Conservation (phyloP, 2,113 vertebrate genomes). For the Poicephalus gulielmi region DNA sequence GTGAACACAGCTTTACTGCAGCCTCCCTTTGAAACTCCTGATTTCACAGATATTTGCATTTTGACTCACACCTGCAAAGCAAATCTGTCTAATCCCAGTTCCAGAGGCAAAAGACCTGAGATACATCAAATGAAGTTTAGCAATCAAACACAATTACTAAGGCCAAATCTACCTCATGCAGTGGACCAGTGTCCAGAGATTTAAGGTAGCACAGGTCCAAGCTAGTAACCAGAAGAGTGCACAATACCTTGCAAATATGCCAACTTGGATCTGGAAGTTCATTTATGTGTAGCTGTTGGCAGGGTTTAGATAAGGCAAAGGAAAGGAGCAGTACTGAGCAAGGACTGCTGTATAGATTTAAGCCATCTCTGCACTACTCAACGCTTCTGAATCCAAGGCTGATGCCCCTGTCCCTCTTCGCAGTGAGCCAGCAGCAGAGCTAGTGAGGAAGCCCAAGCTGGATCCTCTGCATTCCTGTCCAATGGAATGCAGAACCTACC, state of each 20-base stretch:
- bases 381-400: background rate
- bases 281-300: background rate
- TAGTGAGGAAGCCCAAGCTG: background rate
- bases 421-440: background rate
- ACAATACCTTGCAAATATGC: background rate
- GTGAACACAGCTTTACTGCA: background rate
- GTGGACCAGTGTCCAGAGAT: background rate
- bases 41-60: background rate
- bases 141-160: background rate
- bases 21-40: background rate
- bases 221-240: background rate
- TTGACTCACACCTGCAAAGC: background rate
- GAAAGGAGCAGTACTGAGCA: background rate
- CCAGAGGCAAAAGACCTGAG: background rate
- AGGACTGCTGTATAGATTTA: background rate
- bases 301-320: background rate
- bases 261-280: background rate
- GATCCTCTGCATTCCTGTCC: background rate
- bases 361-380: background rate
- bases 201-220: background rate
- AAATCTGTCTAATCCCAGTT: background rate
- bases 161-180: background rate
- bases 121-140: background rate
- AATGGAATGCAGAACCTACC: background rate
- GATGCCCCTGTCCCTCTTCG: background rate